phyloP scores from a whole-genome alignment of 2,888 invertebrate species.

The Acanthoscelides obtectus region DNA sequence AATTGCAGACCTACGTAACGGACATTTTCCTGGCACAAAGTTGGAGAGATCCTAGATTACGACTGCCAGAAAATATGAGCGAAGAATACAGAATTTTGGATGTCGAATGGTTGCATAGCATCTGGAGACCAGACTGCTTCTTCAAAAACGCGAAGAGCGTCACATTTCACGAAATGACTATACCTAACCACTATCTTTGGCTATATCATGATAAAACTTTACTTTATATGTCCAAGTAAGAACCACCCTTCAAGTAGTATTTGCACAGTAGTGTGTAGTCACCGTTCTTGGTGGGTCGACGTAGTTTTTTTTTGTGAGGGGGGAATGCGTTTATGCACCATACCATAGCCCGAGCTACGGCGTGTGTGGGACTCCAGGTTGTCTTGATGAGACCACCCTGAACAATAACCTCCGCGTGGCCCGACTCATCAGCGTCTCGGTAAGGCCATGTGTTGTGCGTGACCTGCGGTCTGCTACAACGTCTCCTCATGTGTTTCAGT shows the following conservation, averaged over 20 bases:
- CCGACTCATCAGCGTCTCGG: too few species aligned
- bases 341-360: too few species aligned
- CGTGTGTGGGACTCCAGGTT: too few species aligned
- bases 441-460: too few species aligned
- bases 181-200: slow-evolving; percentile 91
- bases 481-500: too few species aligned
- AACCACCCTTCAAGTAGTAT: not conserved
- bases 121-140: slow-evolving; percentile 91
- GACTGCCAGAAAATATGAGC: slow-evolving; percentile 90
- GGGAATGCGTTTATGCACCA: too few species aligned
- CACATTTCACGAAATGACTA: slow-evolving; percentile 91
- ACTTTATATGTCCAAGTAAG: slow-evolving; percentile 89
- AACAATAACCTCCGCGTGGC: too few species aligned
- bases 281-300: too few species aligned
- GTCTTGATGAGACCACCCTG: too few species aligned
- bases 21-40: slow-evolving; percentile 90
- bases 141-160: slow-evolving; percentile 91
- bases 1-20: slow-evolving; percentile 80
- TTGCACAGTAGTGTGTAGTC: too few species aligned
- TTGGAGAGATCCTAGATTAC: slow-evolving; percentile 84
- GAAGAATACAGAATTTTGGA: slow-evolving; percentile 86
- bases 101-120: slow-evolving; percentile 84
- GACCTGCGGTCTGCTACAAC: too few species aligned
- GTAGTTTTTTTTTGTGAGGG: too few species aligned
- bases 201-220: slow-evolving; percentile 87